Percentiles rank a stretch among this genome's conserved stretches.
phyloP scores from a whole-genome alignment of 1,140 invertebrate genomes.

The Bombus soroeensis region DNA sequence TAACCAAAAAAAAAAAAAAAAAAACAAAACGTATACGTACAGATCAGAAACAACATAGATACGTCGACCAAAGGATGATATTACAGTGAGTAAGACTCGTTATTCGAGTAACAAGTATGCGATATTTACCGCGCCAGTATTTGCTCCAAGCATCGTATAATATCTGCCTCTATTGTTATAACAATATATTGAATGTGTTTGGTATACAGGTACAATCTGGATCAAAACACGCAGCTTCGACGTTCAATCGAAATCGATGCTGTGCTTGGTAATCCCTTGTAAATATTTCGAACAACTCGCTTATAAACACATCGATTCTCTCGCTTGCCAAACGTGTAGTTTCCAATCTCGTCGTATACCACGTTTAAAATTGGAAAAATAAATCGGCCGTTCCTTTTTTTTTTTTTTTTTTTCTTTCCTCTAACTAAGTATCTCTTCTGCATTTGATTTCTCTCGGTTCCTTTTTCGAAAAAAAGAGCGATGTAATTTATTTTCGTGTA shows the following conservation, averaged over 20 bases:
- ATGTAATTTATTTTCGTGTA: no score
- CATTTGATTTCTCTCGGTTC: not conserved
- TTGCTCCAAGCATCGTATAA: not conserved
- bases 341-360: no score
- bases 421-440: not conserved
- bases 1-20: no score
- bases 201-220: not conserved
- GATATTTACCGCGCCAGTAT: not conserved
- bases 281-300: not conserved
- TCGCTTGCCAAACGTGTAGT: not conserved
- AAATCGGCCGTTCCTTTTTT: not conserved
- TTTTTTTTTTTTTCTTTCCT: no score
- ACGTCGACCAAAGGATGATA: not conserved
- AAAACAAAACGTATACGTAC: no score
- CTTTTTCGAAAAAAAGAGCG: not conserved
- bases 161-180: not conserved
- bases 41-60: not conserved
- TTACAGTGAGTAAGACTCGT: not conserved
- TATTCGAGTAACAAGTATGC: not conserved
- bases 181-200: not conserved
- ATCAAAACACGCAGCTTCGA: not conserved
- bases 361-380: not conserved
- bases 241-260: not conserved
- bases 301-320: not conserved
- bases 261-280: no score